A percentile compares a stretch with the other conserved stretches of the same genome.
phyloP scores from a whole-genome alignment of 2,797 vertebrate species.

The Gorsachius magnificus region DNA sequence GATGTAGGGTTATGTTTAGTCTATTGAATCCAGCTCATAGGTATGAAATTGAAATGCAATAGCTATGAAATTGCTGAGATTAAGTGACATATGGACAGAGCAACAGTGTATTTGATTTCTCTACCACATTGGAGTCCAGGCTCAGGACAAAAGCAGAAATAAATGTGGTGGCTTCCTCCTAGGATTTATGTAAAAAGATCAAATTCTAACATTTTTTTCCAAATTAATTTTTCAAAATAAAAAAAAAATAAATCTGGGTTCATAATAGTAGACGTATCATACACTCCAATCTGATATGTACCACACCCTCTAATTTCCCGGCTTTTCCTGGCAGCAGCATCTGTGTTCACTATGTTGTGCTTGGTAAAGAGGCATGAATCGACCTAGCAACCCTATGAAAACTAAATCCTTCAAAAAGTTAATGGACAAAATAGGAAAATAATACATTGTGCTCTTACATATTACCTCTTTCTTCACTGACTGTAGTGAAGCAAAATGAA shows the following conservation, averaged over 20 bases:
- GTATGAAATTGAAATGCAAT: constrained; percentile 50
- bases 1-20: background rate
- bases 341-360: background rate
- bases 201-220: background rate
- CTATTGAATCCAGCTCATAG: background rate
- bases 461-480: background rate
- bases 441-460: background rate
- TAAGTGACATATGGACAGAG: background rate
- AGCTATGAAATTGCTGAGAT: constrained; percentile 46
- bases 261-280: rapidly evolving
- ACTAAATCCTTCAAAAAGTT: background rate
- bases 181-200: background rate
- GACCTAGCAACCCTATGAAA: background rate
- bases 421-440: background rate
- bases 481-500: background rate
- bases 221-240: background rate
- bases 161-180: background rate
- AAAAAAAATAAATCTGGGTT: background rate
- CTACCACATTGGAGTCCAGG: background rate
- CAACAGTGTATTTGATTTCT: background rate
- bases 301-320: background rate
- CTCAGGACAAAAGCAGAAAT: background rate
- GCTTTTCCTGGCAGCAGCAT: background rate
- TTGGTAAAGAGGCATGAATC: background rate
- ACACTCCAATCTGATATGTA: background rate